phyloP scores from a whole-genome alignment of 2,797 vertebrate genomes.

The Gallinago solitaria region DNA sequence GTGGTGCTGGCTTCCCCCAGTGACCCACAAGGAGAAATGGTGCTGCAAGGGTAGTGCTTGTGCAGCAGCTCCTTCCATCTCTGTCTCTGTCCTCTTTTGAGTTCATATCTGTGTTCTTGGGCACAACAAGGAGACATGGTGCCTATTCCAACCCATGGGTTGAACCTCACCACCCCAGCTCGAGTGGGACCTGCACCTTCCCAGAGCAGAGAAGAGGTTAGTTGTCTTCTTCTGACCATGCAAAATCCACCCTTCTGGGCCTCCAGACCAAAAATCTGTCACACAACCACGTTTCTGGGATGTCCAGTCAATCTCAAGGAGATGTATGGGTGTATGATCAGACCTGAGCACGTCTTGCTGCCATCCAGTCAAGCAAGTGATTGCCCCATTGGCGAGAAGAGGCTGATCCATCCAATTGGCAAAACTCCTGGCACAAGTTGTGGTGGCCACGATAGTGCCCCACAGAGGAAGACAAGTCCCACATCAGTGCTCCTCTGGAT shows the following conservation, averaged over 20 bases:
- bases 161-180: neutral
- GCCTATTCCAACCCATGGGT: neutral
- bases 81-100: neutral
- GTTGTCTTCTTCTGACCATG: neutral
- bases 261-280: neutral
- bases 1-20: too few species aligned
- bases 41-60: accelerated
- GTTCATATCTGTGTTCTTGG: neutral
- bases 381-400: neutral
- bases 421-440: neutral
- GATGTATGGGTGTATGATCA: neutral
- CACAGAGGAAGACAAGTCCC: neutral
- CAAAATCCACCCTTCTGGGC: neutral
- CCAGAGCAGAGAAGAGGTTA: neutral
- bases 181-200: neutral
- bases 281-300: neutral
- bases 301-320: neutral
- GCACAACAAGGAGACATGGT: neutral
- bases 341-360: neutral
- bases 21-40: neutral
- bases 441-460: neutral
- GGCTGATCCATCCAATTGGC: neutral
- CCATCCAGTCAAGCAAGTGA: accelerated
- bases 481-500: neutral
- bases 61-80: neutral